Percentiles rank a stretch among this genome's conserved stretches.
These are phyloP conservation scores for Xenops minutus DNA, from an alignment of 2,797 vertebrate species.

Conservation along the genomic window DNA sequence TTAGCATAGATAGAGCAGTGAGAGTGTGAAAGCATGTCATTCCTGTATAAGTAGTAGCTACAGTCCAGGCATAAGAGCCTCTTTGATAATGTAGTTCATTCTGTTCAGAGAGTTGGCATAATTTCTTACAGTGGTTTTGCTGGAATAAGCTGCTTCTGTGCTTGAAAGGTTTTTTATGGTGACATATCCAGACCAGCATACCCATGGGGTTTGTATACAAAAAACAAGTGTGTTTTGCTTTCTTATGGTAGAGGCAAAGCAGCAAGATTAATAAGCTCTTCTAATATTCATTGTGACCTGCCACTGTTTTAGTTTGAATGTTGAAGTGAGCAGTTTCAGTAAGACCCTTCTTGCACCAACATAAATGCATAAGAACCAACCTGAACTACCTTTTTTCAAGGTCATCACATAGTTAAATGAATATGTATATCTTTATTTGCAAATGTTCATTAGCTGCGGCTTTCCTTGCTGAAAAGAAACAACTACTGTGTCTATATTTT, in stretches of 20 bases:
- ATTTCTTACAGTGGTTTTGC: neutral
- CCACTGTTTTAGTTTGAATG: neutral
- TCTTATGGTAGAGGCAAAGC: neutral
- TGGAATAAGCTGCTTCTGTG: neutral
- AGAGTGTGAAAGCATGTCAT: neutral
- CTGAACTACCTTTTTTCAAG: neutral
- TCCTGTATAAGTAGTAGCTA: neutral
- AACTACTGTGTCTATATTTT: neutral
- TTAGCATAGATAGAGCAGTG: neutral
- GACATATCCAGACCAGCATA: accelerated
- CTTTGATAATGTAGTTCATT: neutral
- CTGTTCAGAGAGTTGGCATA: neutral
- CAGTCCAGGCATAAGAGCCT: neutral
- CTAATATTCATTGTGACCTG: neutral
- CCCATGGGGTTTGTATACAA: neutral
- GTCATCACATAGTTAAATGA: neutral
- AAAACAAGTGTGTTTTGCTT: neutral
- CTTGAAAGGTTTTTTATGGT: neutral
- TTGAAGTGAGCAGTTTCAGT: neutral
- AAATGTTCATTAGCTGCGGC: neutral
- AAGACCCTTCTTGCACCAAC: neutral
- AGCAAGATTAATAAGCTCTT: neutral
- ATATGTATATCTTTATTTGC: neutral
- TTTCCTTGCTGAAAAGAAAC: neutral
- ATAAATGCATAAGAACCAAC: neutral